These are phyloP conservation scores for Phyto melanocephala DNA, from an alignment of 2,888 invertebrate species.

Conservation along the genomic window DNA sequence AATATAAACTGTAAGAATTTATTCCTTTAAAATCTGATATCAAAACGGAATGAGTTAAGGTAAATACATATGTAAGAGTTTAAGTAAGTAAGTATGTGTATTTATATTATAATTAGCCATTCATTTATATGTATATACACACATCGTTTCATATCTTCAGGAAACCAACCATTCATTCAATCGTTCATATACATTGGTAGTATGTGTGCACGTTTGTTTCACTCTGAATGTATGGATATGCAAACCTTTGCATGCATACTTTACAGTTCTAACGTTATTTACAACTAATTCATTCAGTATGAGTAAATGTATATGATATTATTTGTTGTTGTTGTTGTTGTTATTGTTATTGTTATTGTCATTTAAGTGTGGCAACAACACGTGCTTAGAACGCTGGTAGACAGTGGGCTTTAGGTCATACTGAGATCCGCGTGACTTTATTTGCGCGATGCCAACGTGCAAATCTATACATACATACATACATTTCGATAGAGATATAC, in stretches of 20 bases:
- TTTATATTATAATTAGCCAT: too few species aligned
- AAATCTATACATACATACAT: constrained; percentile 31
- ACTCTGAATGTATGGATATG: neutral
- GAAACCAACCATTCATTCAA: neutral
- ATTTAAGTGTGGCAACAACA: constrained; percentile 70
- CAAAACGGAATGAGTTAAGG: neutral
- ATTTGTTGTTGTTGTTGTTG: constrained; percentile 25
- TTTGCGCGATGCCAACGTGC: constrained; percentile 63
- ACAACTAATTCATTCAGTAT: constrained; percentile 38
- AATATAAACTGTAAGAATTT: neutral
- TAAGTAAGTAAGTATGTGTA: neutral
- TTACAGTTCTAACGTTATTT: constrained; percentile 49
- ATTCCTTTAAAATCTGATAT: neutral
- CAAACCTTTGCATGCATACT: neutral
- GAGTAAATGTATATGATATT: neutral
- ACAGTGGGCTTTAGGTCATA: constrained; percentile 78
- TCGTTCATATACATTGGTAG: neutral
- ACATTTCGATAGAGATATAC: neutral
- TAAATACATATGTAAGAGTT: neutral
- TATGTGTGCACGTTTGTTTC: neutral
- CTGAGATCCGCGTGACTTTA: constrained; percentile 78
- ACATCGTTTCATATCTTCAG: constrained; percentile 5
- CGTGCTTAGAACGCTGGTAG: constrained; percentile 77
- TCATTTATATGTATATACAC: too few species aligned
- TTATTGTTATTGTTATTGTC: constrained; percentile 43